Conservation (phyloP, 2,113 vertebrate genomes). For the Triplophysa tibetana region DNA sequence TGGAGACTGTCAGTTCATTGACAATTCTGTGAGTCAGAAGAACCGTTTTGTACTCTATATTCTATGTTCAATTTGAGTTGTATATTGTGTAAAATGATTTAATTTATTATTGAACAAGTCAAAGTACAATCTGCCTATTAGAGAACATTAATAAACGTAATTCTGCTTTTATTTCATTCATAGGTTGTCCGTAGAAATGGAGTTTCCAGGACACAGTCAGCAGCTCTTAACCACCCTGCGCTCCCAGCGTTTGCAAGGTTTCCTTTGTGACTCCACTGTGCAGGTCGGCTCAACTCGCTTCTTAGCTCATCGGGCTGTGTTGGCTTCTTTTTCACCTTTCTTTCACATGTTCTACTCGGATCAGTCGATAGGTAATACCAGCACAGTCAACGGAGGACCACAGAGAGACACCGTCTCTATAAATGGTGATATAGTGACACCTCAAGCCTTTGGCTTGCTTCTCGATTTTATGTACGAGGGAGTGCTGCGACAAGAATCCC, state of each 20-base stretch:
- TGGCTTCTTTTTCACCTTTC: conserved; percentile 91
- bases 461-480: conserved; percentile 95
- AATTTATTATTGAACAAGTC: too few relatives aligned
- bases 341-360: conserved; percentile 95
- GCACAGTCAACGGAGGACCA: conserved; percentile 54
- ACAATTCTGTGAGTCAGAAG: background rate
- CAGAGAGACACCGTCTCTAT: conserved; percentile 76
- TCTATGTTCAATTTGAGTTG: too few relatives aligned
- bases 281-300: conserved; percentile 84
- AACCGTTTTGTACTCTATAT: background rate
- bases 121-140: too few relatives aligned
- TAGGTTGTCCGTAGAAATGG: conserved; percentile 72
- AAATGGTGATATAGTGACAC: conserved; percentile 90
- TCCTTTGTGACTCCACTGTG: conserved; percentile 92
- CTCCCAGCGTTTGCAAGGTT: conserved; percentile 87
- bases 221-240: conserved; percentile 85
- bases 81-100: too few relatives aligned
- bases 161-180: background rate
- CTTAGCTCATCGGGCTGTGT: conserved; percentile 85
- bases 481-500: conserved; percentile 77
- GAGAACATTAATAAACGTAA: background rate
- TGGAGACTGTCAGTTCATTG: background rate
- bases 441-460: conserved; percentile 85
- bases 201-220: conserved; percentile 90
- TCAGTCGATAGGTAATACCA: conserved; percentile 68